Percentiles rank a stretch among this genome's conserved stretches.
Conservation (phyloP, 2,797 vertebrate genomes). For the Pangasius larnaudii region DNA sequence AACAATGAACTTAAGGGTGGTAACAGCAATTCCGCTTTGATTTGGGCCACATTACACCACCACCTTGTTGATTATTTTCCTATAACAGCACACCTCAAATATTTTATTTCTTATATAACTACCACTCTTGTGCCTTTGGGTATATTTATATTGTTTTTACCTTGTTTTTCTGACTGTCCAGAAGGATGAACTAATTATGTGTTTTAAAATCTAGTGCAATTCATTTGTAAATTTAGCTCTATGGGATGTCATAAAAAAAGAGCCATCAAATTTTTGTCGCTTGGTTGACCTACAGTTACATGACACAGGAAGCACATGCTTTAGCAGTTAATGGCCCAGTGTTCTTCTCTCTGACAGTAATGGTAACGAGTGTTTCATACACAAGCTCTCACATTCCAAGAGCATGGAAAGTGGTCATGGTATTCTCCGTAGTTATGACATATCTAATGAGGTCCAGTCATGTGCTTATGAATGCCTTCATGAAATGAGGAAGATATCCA, state of each 20-base stretch:
- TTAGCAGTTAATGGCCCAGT: slow-evolving; percentile 37
- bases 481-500: slow-evolving; percentile 66
- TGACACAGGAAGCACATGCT: slow-evolving; percentile 36
- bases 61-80: not conserved
- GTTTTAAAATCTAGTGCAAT: not conserved
- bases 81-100: not conserved
- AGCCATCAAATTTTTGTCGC: not conserved
- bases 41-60: not conserved
- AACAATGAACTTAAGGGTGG: not conserved
- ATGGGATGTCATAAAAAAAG: slow-evolving; percentile 15
- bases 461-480: slow-evolving; percentile 77
- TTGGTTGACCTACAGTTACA: slow-evolving; percentile 27
- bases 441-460: slow-evolving; percentile 77
- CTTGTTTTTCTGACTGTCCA: not conserved
- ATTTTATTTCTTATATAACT: not conserved
- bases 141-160: no score
- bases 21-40: not conserved
- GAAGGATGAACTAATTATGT: not conserved
- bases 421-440: slow-evolving; percentile 79
- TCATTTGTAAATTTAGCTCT: not conserved
- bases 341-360: slow-evolving; percentile 68
- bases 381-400: slow-evolving; percentile 63
- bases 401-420: slow-evolving; percentile 75
- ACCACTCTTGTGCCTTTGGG: not conserved
- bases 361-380: slow-evolving; percentile 68